phyloP scores from a whole-genome alignment of 2,888 invertebrate species.

The Euzetes globulus region DNA sequence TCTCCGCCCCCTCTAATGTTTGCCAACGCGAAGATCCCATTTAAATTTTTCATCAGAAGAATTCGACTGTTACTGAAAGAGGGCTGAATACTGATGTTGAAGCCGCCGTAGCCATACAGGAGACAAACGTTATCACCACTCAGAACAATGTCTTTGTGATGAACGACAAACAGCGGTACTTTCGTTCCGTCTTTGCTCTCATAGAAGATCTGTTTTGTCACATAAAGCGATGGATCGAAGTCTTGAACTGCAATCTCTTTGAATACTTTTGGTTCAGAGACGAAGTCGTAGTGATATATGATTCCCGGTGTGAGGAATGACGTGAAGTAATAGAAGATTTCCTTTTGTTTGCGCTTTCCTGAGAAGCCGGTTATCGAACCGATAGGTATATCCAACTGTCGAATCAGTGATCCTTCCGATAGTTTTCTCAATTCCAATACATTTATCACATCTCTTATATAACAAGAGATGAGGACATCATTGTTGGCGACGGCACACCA shows the following conservation, averaged over 20 bases:
- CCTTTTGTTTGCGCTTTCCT: slow-evolving; percentile 72
- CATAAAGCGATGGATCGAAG: slow-evolving; percentile 67
- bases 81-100: slow-evolving; percentile 85
- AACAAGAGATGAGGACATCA: slow-evolving; percentile 76
- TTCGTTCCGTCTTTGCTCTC: slow-evolving; percentile 83
- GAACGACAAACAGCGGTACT: slow-evolving; percentile 87
- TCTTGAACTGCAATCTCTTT: slow-evolving; percentile 77
- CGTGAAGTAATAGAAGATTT: slow-evolving; percentile 87
- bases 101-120: slow-evolving; percentile 94
- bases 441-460: slow-evolving; percentile 72
- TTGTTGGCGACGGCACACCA: slow-evolving; percentile 73
- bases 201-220: slow-evolving; percentile 84
- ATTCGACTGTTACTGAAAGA: slow-evolving; percentile 77
- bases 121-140: slow-evolving; percentile 72
- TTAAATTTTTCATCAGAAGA: slow-evolving; percentile 78
- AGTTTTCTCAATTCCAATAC: slow-evolving; percentile 32
- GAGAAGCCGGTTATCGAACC: slow-evolving; percentile 78
- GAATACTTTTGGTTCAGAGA: slow-evolving; percentile 58
- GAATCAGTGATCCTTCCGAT: slow-evolving; percentile 30
- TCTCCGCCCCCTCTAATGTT: slow-evolving; percentile 95
- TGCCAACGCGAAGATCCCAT: slow-evolving; percentile 80
- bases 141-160: slow-evolving; percentile 52
- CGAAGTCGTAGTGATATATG: slow-evolving; percentile 79
- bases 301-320: slow-evolving; percentile 84
- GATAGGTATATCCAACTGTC: slow-evolving; percentile 47